phyloP scores from a whole-genome alignment of 2,113 vertebrate species.

The Antechinus flavipes region DNA sequence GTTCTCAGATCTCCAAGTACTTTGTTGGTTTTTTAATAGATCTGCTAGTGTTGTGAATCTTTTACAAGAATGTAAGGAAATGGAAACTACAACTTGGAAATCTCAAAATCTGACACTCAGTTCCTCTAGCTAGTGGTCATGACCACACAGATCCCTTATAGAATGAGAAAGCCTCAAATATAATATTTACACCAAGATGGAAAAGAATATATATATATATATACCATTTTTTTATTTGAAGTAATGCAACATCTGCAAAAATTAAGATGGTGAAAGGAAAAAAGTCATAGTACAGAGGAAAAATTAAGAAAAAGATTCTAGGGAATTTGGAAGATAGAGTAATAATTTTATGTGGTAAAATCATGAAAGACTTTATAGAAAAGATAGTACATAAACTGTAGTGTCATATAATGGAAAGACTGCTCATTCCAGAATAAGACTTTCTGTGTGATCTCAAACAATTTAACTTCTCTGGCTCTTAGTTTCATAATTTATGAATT shows the following conservation, averaged over 20 bases:
- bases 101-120: not conserved
- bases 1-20: not conserved
- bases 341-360: not conserved
- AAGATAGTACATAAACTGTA: not conserved
- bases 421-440: not conserved
- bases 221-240: not conserved
- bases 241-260: not conserved
- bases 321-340: not conserved
- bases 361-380: not conserved
- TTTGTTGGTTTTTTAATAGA: not conserved
- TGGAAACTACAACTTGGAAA: not conserved
- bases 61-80: not conserved
- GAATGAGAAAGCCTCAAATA: not conserved
- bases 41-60: not conserved
- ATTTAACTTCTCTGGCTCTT: not conserved
- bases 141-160: not conserved
- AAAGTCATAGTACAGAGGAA: not conserved
- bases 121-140: not conserved
- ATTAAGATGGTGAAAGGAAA: not conserved
- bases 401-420: not conserved
- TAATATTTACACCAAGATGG: not conserved
- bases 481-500: not conserved
- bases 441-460: not conserved
- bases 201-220: not conserved
- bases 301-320: not conserved